Percentiles rank a stretch among this genome's conserved stretches.
phyloP scores from a whole-genome alignment of 2,888 invertebrate genomes.

The Temnothorax rugatulus region DNA sequence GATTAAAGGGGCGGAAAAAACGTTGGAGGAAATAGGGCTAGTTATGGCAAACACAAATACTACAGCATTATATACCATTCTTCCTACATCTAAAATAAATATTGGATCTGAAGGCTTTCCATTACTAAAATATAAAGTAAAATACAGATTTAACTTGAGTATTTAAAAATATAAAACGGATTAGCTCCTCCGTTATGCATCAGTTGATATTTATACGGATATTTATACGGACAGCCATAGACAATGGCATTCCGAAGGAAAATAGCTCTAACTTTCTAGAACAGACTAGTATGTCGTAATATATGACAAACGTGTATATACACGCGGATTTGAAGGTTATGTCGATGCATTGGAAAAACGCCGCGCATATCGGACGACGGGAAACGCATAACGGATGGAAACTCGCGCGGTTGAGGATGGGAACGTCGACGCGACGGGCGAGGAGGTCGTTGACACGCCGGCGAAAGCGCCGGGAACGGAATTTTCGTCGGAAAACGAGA shows the following conservation, averaged over 20 bases:
- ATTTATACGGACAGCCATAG: neutral
- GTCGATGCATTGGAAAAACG: neutral
- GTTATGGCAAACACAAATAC: too few species aligned
- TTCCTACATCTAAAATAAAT: slow-evolving; percentile 68
- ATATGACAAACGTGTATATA: slow-evolving; percentile 27
- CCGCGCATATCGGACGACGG: neutral
- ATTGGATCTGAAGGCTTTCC: neutral
- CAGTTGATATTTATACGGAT: neutral
- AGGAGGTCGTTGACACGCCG: neutral
- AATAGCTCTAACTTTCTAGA: slow-evolving; percentile 11
- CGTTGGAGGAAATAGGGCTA: too few species aligned
- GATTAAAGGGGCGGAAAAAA: too few species aligned
- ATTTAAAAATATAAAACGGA: neutral
- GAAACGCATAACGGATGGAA: neutral
- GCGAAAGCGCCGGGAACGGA: neutral
- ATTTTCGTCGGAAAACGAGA: slow-evolving; percentile 43
- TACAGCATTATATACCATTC: slow-evolving; percentile 27
- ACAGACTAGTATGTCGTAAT: neutral
- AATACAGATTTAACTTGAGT: neutral
- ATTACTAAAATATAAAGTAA: neutral
- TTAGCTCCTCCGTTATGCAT: neutral
- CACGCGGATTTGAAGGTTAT: slow-evolving; percentile 57
- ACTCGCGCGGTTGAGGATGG: neutral
- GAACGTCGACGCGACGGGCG: neutral
- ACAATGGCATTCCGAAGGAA: neutral